Percentiles rank a stretch among this genome's conserved stretches.
Conservation (phyloP, 2,797 vertebrate species). For the Lithobates sylvaticus region DNA sequence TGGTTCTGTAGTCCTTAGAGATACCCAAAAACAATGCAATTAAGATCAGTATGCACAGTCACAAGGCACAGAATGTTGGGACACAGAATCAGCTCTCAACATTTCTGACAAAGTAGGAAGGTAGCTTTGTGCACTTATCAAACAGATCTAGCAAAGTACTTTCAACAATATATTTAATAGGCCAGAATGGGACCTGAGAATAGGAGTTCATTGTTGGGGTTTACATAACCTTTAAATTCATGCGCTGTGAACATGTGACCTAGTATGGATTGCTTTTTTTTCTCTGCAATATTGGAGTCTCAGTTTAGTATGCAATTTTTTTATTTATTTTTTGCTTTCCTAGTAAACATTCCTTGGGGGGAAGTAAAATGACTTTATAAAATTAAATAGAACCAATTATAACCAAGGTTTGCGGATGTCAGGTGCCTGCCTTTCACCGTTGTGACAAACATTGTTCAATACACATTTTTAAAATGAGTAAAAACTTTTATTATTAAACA, state of each 20-base stretch:
- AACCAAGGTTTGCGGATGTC: neutral
- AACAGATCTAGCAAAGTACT: too few relatives aligned
- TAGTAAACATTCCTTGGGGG: neutral
- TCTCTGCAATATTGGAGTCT: neutral
- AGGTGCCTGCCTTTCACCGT: neutral
- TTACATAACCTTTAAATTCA: too few relatives aligned
- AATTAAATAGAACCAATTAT: neutral
- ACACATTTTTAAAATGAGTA: conserved; percentile 25
- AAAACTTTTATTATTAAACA: neutral
- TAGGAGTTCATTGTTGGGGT: too few relatives aligned
- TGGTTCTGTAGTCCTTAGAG: too few relatives aligned
- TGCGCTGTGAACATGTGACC: neutral
- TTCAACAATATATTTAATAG: too few relatives aligned
- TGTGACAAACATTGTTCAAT: neutral
- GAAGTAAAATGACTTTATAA: neutral
- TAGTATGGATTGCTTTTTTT: neutral
- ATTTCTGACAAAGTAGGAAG: too few relatives aligned
- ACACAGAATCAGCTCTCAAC: too few relatives aligned
- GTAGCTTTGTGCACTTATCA: too few relatives aligned
- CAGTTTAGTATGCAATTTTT: neutral
- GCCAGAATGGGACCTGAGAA: too few relatives aligned
- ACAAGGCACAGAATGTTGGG: too few relatives aligned
- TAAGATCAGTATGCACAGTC: too few relatives aligned
- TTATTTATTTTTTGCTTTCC: neutral
- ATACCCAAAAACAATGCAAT: too few relatives aligned